These are phyloP conservation scores for Hydrochoerus hydrochaeris DNA, from an alignment of 2,113 vertebrate genomes.

Conservation along the genomic window DNA sequence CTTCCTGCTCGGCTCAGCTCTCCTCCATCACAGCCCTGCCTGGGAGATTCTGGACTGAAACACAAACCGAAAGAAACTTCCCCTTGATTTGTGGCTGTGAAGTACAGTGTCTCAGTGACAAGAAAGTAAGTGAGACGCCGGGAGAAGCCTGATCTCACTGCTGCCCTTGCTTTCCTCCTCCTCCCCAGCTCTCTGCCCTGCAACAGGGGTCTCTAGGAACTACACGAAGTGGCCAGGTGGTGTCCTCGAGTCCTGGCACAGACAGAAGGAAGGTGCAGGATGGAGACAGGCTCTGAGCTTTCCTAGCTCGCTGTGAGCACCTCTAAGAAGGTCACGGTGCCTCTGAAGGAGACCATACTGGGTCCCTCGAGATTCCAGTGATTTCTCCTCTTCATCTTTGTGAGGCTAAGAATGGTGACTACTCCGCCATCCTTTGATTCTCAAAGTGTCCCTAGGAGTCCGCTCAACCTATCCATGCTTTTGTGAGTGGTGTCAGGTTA, in stretches of 20 bases:
- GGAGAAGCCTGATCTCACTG: neutral
- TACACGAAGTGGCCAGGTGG: fast-evolving
- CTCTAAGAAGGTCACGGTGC: neutral
- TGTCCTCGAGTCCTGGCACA: neutral
- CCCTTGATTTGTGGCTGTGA: neutral
- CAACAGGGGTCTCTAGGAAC: neutral
- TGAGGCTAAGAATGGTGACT: neutral
- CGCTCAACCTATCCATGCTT: neutral
- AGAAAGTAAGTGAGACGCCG: neutral
- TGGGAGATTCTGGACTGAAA: neutral
- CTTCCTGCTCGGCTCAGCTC: neutral
- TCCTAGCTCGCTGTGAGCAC: neutral
- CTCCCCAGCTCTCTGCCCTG: neutral
- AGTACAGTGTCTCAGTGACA: no score
- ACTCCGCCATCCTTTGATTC: neutral
- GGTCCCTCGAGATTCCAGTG: neutral
- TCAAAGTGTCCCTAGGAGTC: no score
- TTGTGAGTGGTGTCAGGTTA: neutral
- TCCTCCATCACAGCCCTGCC: neutral
- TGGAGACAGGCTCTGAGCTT: no score
- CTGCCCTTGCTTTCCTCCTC: neutral
- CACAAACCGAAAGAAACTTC: neutral
- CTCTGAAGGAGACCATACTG: neutral
- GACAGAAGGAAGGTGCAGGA: neutral
- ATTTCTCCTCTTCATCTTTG: neutral